phyloP scores from a whole-genome alignment of 2,888 invertebrate genomes.

The Mimas tiliae region DNA sequence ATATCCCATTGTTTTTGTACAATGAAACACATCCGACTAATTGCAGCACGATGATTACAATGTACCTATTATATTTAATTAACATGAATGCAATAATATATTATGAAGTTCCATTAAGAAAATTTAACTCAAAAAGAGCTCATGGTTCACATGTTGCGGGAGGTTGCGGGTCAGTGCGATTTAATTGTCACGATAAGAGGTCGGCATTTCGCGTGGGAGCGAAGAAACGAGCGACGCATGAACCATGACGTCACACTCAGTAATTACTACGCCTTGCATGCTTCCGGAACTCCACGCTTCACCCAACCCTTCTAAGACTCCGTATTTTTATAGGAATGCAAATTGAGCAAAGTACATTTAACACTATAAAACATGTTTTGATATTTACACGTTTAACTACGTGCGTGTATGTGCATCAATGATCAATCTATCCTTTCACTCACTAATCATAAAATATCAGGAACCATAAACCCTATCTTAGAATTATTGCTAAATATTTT shows the following conservation, averaged over 20 bases:
- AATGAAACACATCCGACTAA: conserved; percentile 5
- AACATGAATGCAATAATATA: not conserved
- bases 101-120: not conserved
- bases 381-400: too few relatives aligned
- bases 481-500: not conserved
- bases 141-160: conserved; percentile 35
- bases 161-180: conserved; percentile 58
- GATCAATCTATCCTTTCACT: too few relatives aligned
- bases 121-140: conserved; percentile 20
- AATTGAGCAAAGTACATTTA: not conserved
- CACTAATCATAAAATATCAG: too few relatives aligned
- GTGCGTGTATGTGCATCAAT: too few relatives aligned
- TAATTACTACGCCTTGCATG: conserved; percentile 51
- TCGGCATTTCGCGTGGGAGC: conserved; percentile 65
- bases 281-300: conserved; percentile 19
- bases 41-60: not conserved
- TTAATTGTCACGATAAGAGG: conserved; percentile 70
- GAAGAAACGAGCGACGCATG: conserved; percentile 31
- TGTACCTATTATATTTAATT: conserved; percentile 2
- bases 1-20: not conserved
- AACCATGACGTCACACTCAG: conserved; percentile 58
- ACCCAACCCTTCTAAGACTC: conserved; percentile 4
- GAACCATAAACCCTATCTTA: not conserved
- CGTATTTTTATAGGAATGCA: conserved; percentile 19
- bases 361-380: not conserved